phyloP scores from a whole-genome alignment of 2,113 vertebrate genomes.

The Psilopogon haemacephalus region DNA sequence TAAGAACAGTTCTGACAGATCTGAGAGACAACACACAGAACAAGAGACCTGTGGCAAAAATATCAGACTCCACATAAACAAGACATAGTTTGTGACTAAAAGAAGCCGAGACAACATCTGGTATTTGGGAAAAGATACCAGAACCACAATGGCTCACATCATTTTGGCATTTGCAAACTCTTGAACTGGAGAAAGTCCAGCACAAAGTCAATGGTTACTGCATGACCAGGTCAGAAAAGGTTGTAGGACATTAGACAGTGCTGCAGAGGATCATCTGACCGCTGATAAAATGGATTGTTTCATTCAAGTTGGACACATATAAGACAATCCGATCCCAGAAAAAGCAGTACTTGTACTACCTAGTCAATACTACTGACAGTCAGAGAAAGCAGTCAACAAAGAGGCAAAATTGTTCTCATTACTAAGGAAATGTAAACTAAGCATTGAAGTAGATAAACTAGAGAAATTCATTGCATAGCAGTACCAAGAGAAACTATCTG shows the following conservation, averaged over 20 bases:
- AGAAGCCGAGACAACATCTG: constrained; percentile 23
- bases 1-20: neutral
- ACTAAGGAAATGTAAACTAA: neutral
- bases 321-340: neutral
- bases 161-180: constrained; percentile 23
- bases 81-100: neutral
- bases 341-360: neutral
- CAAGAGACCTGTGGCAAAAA: neutral
- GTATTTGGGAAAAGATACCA: constrained; percentile 22
- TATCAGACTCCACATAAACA: neutral
- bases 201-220: neutral
- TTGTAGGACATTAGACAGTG: neutral
- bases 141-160: constrained; percentile 1
- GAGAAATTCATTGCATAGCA: neutral
- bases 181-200: constrained; percentile 21
- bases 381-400: neutral
- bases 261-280: neutral
- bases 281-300: neutral
- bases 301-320: neutral
- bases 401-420: neutral
- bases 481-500: neutral
- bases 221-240: neutral
- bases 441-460: neutral
- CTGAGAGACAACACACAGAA: neutral
- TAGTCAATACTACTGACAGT: neutral